These are phyloP conservation scores for Manis pentadactyla DNA, from an alignment of 2,797 vertebrate genomes.

Conservation along the genomic window DNA sequence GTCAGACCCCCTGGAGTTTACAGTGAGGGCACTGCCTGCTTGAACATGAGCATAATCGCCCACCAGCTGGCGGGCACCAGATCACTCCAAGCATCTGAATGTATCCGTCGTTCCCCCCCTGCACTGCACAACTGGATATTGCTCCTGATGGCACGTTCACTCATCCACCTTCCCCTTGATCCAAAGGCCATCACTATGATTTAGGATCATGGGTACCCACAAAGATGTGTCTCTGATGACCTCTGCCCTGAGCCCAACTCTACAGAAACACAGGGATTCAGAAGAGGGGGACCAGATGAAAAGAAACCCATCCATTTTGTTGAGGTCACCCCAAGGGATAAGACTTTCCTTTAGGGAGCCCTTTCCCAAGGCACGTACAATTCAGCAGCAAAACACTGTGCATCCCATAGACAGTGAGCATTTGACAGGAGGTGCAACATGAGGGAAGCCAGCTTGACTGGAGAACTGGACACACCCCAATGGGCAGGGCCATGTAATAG, in stretches of 20 bases:
- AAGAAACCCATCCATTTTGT: neutral
- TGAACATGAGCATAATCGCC: neutral
- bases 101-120: neutral
- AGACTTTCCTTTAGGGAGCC: neutral
- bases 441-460: neutral
- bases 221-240: neutral
- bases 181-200: neutral
- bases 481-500: no score
- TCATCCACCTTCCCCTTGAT: neutral
- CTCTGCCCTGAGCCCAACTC: neutral
- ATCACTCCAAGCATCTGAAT: neutral
- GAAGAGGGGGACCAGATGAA: neutral
- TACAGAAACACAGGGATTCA: neutral
- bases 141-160: fast-evolving
- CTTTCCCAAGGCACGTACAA: neutral
- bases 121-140: neutral
- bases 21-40: neutral
- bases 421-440: neutral
- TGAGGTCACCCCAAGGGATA: neutral
- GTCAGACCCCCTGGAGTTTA: neutral
- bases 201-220: neutral
- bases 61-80: neutral
- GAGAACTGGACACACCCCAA: neutral
- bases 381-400: neutral
- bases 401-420: fast-evolving